These are phyloP conservation scores for Tinamus major DNA, from an alignment of 2,797 vertebrate species.

Conservation along the genomic window DNA sequence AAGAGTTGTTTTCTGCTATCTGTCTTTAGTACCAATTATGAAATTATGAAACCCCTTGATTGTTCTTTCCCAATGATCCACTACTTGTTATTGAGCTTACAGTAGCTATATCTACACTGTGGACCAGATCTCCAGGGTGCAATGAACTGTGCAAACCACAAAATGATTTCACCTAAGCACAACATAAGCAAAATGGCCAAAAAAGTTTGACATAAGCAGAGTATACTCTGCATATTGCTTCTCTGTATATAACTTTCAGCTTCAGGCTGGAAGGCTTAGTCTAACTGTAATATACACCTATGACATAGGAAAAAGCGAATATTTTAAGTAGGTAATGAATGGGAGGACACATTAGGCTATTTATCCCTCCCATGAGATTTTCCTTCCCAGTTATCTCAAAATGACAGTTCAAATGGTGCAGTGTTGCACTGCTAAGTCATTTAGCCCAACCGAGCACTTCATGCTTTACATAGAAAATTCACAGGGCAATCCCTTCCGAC, in stretches of 20 bases:
- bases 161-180: not conserved
- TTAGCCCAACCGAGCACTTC: not conserved
- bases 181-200: no score
- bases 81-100: not conserved
- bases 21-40: not conserved
- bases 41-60: not conserved
- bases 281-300: not conserved
- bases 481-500: not conserved
- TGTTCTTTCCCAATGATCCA: not conserved
- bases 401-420: not conserved
- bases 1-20: not conserved
- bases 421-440: not conserved
- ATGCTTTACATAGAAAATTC: not conserved
- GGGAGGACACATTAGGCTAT: not conserved
- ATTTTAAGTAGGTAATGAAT: not conserved
- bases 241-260: not conserved
- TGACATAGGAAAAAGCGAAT: not conserved
- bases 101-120: accelerated
- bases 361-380: not conserved
- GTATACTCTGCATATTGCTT: not conserved
- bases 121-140: not conserved
- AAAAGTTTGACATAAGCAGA: not conserved
- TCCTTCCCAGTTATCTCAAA: not conserved
- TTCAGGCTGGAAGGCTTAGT: not conserved
- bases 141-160: not conserved